Evolutionary conservation across 2,113 vertebrate genomes (phyloP).

Genomic region (Apistogramma diplotaenia): DNA sequence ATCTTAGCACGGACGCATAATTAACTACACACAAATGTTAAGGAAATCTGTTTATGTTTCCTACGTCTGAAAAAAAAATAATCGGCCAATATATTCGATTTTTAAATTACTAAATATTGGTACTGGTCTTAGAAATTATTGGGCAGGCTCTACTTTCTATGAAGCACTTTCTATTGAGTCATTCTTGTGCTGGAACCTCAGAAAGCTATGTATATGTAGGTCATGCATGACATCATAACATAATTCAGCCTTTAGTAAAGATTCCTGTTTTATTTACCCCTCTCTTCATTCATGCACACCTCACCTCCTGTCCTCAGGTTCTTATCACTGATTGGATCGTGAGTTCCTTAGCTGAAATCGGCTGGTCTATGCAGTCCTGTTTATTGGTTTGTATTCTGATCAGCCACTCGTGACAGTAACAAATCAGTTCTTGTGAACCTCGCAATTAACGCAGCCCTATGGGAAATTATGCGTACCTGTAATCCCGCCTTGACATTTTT

Average conservation of each 20-base stretch:
- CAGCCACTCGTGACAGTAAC: background rate
- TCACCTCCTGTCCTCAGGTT: background rate
- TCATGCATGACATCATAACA: background rate
- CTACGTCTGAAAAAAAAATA: background rate
- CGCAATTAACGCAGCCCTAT: background rate
- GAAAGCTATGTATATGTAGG: background rate
- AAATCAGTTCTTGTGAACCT: background rate
- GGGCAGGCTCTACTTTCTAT: background rate
- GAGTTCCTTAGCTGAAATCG: background rate
- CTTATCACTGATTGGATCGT: background rate
- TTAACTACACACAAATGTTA: background rate
- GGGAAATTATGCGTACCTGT: background rate
- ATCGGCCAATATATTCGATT: background rate
- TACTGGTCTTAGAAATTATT: background rate
- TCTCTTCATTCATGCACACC: background rate
- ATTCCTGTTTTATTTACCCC: background rate
- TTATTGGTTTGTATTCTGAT: background rate
- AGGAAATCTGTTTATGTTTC: background rate
- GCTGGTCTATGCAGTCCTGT: background rate
- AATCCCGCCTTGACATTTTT: background rate
- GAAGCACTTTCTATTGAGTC: background rate
- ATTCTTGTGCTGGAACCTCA: background rate
- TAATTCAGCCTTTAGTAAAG: background rate
- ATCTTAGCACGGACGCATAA: background rate
- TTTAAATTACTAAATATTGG: background rate